Evolutionary conservation across 2,888 invertebrate species (phyloP), one percentile per base, ranked within the genome.

Genomic region (Cephus nigrinus): DNA sequence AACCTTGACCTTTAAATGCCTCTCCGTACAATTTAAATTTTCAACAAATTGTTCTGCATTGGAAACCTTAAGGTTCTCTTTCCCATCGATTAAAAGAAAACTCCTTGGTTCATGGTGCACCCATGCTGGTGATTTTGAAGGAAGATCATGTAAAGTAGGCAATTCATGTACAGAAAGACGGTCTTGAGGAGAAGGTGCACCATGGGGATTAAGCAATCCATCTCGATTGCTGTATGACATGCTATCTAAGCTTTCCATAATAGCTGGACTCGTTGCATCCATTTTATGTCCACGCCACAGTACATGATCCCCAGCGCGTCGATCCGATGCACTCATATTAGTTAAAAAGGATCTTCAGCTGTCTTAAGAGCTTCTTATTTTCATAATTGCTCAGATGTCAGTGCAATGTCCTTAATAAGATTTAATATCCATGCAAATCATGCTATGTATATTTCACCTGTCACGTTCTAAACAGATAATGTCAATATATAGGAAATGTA

Each of bases 1-100:
- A 30, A 96, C 96, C 92, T 96, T 96, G 23, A 96, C 94, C 90
- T 94, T 94, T 23, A 91, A 90, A 36, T 92, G 91, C 73, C 90
- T 91, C 72, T 92, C 92, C 11, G 88, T 85, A 76, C 93, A 93
- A 74, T 92, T 92, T 34, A 94, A 87, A 77, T 91, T 90, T 68
- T 91, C 88, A 12, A 93, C 87, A 88, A 95, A 94, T 85, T 94
- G 90, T 80, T 94, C 93, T 2, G 92, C 92, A 69, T 92, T 93
- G 9, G 93, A 89, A 11, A 95, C 93, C 85, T 93, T 93, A 15
- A 95, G 88, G 82, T 93, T 92, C 90, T 95, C 95, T 81, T 93
- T 92, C 76, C 93, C 94, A 85, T 95, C 94, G 79, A 95, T 92
- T 15, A 95, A 90, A 9, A 94, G 91, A 86, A 95, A 93, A 84